Base-by-base conservation (phyloP, 2,797 vertebrate species). In the Sus cebifrons region DNA sequence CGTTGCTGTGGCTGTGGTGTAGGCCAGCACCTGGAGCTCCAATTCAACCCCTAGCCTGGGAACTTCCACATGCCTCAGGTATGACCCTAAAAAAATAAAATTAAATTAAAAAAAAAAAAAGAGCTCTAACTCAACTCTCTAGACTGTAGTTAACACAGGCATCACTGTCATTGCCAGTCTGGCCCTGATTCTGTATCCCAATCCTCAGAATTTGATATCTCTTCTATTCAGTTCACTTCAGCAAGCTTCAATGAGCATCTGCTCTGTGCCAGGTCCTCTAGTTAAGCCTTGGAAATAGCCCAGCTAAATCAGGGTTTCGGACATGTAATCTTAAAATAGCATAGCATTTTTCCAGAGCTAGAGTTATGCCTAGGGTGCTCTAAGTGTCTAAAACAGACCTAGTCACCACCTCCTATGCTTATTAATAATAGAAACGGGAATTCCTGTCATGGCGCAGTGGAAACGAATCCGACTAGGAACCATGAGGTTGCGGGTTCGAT, bases 181-280 rank as follows among this genome's bases (percentile, higher is more conserved):
- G 18, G 75, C 77, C 74, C 44, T 79, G 70, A 75, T 12, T 88
- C 44, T 95, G 44, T 74, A 84, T 52, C 70, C 49, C n/a, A 70
- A 29, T 94, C 86, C 25, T 94, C 25, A 68, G 65, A 90, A 87
- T 94, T 81, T 84, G n/a, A 93, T 90, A 71, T 32, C 20, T 64
- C 44, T 40, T 89, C 64, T 91, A 54, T 91, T 96, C 40, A 85
- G 29, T 68, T 93, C 49, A 92, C 52, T 68, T 97, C 52, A 73
- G 82, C 62, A 93, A 88, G 89, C 40, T 94, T 88, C 85, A 90
- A 86, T 73, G 84, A 93, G 73, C 73, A 94, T 70, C 68, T 88
- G n/a, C 91, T 79, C 65, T 64, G 52, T 81, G 6, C 29, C 52
- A 77, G 71, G 56, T 44, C 95, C 36, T 77, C 78, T 64, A 87